These are phyloP conservation scores for Atractosteus spatula DNA, from an alignment of 2,113 vertebrate genomes.

Conservation along the genomic window DNA sequence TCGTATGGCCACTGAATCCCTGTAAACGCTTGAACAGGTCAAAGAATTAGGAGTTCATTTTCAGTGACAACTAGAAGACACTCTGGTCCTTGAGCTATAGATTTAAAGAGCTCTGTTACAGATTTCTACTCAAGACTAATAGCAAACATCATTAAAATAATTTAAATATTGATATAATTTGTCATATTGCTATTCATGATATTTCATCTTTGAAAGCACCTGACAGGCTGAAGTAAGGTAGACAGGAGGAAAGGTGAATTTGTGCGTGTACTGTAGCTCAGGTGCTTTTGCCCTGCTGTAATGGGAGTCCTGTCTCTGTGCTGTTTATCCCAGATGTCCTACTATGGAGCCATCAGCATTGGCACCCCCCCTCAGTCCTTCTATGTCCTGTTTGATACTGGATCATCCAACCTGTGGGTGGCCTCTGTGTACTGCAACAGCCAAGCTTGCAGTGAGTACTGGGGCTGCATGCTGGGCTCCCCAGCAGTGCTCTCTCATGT, in stretches of 20 bases:
- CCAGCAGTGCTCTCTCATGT: too few species aligned
- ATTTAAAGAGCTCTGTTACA: too few species aligned
- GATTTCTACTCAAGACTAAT: too few species aligned
- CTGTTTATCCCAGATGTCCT: slow-evolving; percentile 38
- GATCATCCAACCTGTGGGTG: slow-evolving; percentile 58
- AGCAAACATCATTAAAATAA: too few species aligned
- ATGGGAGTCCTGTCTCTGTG: neutral
- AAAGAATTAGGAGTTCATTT: neutral
- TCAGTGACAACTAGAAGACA: neutral
- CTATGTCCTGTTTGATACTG: slow-evolving; percentile 56
- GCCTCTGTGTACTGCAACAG: slow-evolving; percentile 52
- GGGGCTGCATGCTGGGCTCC: neutral
- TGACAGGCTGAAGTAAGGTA: too few species aligned
- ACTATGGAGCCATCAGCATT: slow-evolving; percentile 48
- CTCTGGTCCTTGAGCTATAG: too few species aligned
- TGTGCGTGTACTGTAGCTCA: neutral
- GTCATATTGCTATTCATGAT: too few species aligned
- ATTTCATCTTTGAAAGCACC: too few species aligned
- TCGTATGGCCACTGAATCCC: too few species aligned
- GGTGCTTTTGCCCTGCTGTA: neutral
- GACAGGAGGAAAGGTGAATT: neutral
- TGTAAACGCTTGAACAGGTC: too few species aligned
- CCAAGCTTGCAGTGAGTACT: slow-evolving; percentile 51
- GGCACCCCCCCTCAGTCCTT: slow-evolving; percentile 54
- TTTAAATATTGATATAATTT: too few species aligned